Evolutionary conservation across 1,140 invertebrate genomes (phyloP).

Genomic region (Heliconius nattereri): DNA sequence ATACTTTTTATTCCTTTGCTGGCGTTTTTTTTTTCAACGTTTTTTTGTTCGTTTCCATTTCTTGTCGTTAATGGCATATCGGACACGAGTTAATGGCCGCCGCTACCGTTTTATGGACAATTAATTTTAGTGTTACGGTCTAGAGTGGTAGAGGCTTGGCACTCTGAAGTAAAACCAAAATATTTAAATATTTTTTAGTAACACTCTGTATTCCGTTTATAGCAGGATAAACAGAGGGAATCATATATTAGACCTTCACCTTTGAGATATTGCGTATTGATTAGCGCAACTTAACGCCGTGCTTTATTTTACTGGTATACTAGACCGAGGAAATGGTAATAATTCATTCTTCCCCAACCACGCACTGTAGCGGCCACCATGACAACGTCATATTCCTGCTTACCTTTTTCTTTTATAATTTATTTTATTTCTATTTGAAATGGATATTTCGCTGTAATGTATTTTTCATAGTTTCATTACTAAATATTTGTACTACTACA

Average conservation of each 20-base stretch:
- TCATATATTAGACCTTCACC: too few species aligned
- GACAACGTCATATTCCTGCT: too few species aligned
- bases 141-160: conserved; percentile 11
- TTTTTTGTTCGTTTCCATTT: conserved; percentile 38
- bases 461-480: too few species aligned
- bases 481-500: too few species aligned
- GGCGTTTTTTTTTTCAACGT: conserved; percentile 14
- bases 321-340: not conserved
- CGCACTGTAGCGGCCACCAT: too few species aligned
- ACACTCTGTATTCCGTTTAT: not conserved
- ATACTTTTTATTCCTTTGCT: conserved; percentile 33
- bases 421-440: too few species aligned
- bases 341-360: not conserved
- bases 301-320: too few species aligned
- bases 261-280: not conserved
- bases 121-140: conserved; percentile 42
- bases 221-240: not conserved
- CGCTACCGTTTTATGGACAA: conserved; percentile 48
- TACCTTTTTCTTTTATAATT: too few species aligned
- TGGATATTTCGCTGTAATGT: too few species aligned
- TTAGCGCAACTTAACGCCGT: too few species aligned
- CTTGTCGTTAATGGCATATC: conserved; percentile 38
- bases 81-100: conserved; percentile 38
- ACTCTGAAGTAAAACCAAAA: not conserved
- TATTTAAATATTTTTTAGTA: not conserved